Evolutionary conservation across 2,113 vertebrate genomes (phyloP).

Genomic region (Neotragus pygmaeus): DNA sequence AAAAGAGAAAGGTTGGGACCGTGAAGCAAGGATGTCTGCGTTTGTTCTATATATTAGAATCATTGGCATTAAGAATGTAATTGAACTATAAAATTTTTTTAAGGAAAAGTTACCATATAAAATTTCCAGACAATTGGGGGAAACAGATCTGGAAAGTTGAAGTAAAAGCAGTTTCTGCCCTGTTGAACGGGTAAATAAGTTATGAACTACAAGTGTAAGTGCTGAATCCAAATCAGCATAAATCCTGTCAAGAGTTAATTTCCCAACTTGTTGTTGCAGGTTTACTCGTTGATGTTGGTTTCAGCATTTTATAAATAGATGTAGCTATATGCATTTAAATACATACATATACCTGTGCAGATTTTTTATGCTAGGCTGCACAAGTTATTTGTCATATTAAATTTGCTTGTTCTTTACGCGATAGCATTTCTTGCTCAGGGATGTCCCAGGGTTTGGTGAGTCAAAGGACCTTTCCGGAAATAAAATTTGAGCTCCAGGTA

Average conservation of each 20-base stretch:
- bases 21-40: too few relatives aligned
- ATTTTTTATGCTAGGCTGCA: background rate
- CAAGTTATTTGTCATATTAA: slow-evolving; percentile 18
- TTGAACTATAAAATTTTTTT: background rate
- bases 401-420: slow-evolving; percentile 17
- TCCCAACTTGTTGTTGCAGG: background rate
- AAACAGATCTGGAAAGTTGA: background rate
- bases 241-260: background rate
- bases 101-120: background rate
- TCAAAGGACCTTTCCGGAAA: slow-evolving; percentile 53
- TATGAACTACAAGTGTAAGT: background rate
- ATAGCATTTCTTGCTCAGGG: background rate
- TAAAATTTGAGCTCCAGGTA: slow-evolving; percentile 34
- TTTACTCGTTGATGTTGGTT: background rate
- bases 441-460: slow-evolving; percentile 6
- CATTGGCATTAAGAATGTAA: background rate
- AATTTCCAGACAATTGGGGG: background rate
- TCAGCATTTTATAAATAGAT: background rate
- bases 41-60: background rate
- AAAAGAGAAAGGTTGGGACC: background rate
- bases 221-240: background rate
- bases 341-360: background rate
- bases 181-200: background rate
- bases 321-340: background rate
- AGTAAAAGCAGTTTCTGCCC: background rate